Base-by-base conservation (phyloP, 1,140 invertebrate genomes). In the Drosophila gunungcola region DNA sequence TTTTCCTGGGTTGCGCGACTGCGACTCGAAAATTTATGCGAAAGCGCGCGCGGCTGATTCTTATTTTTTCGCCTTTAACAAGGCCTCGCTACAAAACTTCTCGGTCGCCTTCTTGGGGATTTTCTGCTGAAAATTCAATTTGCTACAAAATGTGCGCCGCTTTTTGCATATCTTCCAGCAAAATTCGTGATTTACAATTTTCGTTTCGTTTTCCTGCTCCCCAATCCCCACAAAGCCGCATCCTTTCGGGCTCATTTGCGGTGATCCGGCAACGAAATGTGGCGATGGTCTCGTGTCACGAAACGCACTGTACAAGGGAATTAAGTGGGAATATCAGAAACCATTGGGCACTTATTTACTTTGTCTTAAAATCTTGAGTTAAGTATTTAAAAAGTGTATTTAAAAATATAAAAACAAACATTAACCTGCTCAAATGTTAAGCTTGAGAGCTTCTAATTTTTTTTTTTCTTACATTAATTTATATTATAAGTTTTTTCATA, bases 161-260 rank as follows among this genome's bases (percentile, higher is more conserved):
- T 75, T 88, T 90, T 91, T 91, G 88, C 88, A 91, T 91, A 91
- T 91, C 88, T 91, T 74, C 68, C 88, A 79, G 88, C 88, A 81
- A 91, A 91, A 91, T 91, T 91, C 88, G 88, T 91, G 88, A 91
- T 91, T 91, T 91, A 90, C 88, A 90, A 90, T 90, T 90, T 90
- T 85, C 81, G 82, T 86, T 88, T 83, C 80, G 79, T 78, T 89
- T 89, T 78, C 62, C 86, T 78, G 77, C 60, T 38, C 73, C 70
- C 56, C 49, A n/a, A 32, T 64, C 62, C 80, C 39, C 53, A 55
- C 34, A 45, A 67, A 55, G 54, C 55, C 46, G 68, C 74, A 65
- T 85, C 78, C 78, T 86, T 80, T 77, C 39, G 42, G 57, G 46
- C 72, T 73, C 76, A 84, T 80, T 83, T 83, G 72, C 41, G 65